These are phyloP conservation scores for Drosophila emarginata DNA, from an alignment of 2,888 invertebrate species.

Conservation along the genomic window DNA sequence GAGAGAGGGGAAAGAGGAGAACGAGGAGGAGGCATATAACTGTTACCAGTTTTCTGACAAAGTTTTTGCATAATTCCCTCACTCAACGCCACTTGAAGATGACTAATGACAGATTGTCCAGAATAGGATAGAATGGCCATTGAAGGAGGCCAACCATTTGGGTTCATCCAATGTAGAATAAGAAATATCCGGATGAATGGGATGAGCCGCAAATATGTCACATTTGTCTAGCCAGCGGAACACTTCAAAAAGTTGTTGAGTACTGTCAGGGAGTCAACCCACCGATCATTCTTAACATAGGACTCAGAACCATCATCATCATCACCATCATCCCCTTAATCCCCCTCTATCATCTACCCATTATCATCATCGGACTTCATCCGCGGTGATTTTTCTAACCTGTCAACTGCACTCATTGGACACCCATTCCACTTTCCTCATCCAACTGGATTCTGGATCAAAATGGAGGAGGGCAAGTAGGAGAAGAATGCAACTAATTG, in stretches of 20 bases:
- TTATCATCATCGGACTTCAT: slow-evolving; percentile 26
- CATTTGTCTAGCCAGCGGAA: slow-evolving; percentile 63
- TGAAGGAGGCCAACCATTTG: background rate
- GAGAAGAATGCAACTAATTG: slow-evolving; percentile 1
- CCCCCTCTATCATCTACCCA: too few species aligned
- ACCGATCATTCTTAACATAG: background rate
- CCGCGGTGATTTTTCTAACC: slow-evolving; percentile 72
- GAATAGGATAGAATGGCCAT: slow-evolving; percentile 7
- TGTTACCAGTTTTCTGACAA: slow-evolving; percentile 31
- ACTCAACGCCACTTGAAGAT: slow-evolving; percentile 77
- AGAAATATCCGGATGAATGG: background rate
- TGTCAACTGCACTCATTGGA: slow-evolving; percentile 63
- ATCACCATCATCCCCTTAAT: background rate
- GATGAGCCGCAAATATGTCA: slow-evolving; percentile 63
- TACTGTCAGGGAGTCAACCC: slow-evolving; percentile 5
- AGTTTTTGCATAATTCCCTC: slow-evolving; percentile 70
- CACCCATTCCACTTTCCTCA: background rate
- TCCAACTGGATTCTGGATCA: background rate
- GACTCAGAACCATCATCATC: background rate
- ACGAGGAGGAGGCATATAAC: too few species aligned
- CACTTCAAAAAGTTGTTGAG: slow-evolving; percentile 62
- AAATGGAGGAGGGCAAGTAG: background rate
- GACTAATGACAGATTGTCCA: slow-evolving; percentile 68
- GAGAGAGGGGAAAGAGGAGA: background rate
- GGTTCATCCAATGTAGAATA: too few species aligned